Evolutionary conservation across 2,888 invertebrate species (phyloP), one percentile per base, ranked within the genome.

Genomic region (Clepsis dumicolana): DNA sequence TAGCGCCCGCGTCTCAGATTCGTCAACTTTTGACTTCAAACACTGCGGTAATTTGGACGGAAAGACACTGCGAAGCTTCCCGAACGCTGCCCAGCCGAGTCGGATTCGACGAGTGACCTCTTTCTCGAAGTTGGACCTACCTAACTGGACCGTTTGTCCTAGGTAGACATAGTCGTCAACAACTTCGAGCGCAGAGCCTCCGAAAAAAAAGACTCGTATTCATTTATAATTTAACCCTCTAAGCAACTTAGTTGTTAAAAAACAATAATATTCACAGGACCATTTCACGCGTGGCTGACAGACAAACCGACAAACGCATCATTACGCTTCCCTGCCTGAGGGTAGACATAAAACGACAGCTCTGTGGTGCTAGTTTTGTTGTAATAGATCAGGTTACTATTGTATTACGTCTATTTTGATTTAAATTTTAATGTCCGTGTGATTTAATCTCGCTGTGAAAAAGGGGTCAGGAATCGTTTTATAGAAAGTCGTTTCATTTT

Each of bases 371-470:
- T 54, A 57, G 64, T 57, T 57, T 57, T 56, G 50, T 70, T 72
- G 61, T 72, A 3, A 27, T 29, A 48, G 52, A 52, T 71, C 71
- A 27, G 38, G 65, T 71, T 72, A 48, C 61, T 56, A 32, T 65
- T 65, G 24, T 72, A 8, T 16, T 41, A 14, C 57, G 48, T 38
- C n/a, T 59, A 57, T 70, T 71, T 53, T 65, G 61, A 56, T 62
- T 60, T 35, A 50, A 59, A 60, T 68, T 71, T 65, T 68, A 67
- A 66, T 67, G 65, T 64, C 59, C 71, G 67, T 67, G 70, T 67
- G 63, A 67, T 24, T 32, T 53, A 61, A 10, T 60, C 24, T 24
- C 4, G 32, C 35, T 24, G 21, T 25, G 12, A 25, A 41, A 44
- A 44, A 16, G 41, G 41, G 18, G n/a, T 32, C 8, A 0, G 18